Percentiles rank a stretch among this genome's conserved stretches.
Evolutionary conservation across 2,113 vertebrate genomes (phyloP).

Genomic region (Elgaria multicarinata): DNA sequence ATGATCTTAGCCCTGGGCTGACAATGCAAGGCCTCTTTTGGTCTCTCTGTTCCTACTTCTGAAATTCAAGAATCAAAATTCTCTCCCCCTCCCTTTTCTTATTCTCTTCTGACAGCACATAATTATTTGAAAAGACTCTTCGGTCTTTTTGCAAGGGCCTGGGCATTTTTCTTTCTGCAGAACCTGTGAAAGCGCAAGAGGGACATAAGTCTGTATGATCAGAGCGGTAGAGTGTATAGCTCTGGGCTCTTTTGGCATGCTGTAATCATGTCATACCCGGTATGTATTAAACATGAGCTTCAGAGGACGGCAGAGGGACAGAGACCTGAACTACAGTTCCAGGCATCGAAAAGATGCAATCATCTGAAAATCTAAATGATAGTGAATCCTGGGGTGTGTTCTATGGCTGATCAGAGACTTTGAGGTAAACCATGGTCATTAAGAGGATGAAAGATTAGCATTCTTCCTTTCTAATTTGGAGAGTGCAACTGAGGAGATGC

Average conservation of each 20-base stretch:
- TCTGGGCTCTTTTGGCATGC: background rate
- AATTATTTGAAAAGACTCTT: slow-evolving; percentile 17
- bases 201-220: background rate
- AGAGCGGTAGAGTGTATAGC: slow-evolving; percentile 1
- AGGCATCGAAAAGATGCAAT: slow-evolving; percentile 36
- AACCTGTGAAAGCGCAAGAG: background rate
- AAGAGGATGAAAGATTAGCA: slow-evolving; percentile 44
- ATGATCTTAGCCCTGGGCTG: slow-evolving; percentile 5
- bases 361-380: background rate
- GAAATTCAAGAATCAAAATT: slow-evolving; percentile 29
- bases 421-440: slow-evolving; percentile 56
- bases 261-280: slow-evolving; percentile 16
- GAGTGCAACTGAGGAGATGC: slow-evolving; percentile 23
- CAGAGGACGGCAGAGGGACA: slow-evolving; percentile 13
- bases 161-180: slow-evolving; percentile 29
- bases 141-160: background rate
- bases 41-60: background rate
- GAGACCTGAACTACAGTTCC: slow-evolving; percentile 34
- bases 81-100: background rate
- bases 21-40: background rate
- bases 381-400: slow-evolving; percentile 20
- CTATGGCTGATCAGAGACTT: slow-evolving; percentile 46
- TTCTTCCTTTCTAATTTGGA: slow-evolving; percentile 48
- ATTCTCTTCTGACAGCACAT: slow-evolving; percentile 16
- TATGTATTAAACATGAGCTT: slow-evolving; percentile 24